Conservation (phyloP, 2,888 invertebrate genomes). For the Eupithecia insigniata region DNA sequence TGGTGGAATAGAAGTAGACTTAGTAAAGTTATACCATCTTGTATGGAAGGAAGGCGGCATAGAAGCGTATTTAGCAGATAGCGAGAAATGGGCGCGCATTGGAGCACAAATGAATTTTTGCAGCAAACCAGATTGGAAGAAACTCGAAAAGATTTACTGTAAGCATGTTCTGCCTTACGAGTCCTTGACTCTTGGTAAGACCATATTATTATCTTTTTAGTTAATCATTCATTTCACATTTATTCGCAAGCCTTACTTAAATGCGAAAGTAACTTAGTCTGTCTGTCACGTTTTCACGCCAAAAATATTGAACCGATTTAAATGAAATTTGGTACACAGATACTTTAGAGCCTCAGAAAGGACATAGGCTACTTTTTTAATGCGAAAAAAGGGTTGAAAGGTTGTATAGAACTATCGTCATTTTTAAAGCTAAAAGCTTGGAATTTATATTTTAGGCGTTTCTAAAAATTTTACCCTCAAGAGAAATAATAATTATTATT, state of each 20-base stretch:
- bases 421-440: too few relatives aligned
- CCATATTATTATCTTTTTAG: background rate
- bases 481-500: too few relatives aligned
- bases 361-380: too few relatives aligned
- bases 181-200: conserved; percentile 88
- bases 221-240: background rate
- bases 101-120: conserved; percentile 94
- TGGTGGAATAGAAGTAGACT: conserved; percentile 95
- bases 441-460: too few relatives aligned
- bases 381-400: too few relatives aligned
- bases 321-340: too few relatives aligned
- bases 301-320: too few relatives aligned
- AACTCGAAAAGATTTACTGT: conserved; percentile 93
- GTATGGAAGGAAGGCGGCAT: conserved; percentile 92
- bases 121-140: conserved; percentile 90
- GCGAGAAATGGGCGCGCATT: conserved; percentile 94
- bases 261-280: too few relatives aligned
- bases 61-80: conserved; percentile 92
- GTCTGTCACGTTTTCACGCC: too few relatives aligned
- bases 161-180: conserved; percentile 96
- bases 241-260: background rate
- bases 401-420: too few relatives aligned
- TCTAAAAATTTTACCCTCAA: too few relatives aligned
- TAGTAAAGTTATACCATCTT: conserved; percentile 92
- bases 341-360: too few relatives aligned